Conservation (phyloP, 2,113 vertebrate species). For the Phaethon lepturus region DNA sequence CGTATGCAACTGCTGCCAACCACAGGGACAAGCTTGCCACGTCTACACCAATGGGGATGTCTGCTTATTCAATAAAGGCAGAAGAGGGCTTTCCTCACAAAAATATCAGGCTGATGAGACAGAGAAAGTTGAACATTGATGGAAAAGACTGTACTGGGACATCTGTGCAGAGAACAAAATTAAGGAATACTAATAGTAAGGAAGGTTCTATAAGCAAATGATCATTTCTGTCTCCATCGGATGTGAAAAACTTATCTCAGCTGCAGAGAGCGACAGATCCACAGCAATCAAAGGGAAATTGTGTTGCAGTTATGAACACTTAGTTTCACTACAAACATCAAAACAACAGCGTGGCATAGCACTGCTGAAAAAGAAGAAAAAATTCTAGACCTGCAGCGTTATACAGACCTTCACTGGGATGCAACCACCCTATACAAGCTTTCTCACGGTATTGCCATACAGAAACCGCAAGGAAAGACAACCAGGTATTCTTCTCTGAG, state of each 20-base stretch:
- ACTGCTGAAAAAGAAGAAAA: background rate
- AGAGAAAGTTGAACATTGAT: background rate
- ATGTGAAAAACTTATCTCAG: background rate
- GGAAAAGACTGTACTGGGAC: background rate
- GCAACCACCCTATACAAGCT: background rate
- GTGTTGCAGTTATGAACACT: background rate
- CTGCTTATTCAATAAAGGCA: background rate
- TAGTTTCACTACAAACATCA: background rate
- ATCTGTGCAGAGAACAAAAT: background rate
- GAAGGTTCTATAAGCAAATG: background rate
- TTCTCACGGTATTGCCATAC: background rate
- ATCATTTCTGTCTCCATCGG: background rate
- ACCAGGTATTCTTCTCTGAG: background rate
- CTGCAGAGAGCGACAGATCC: background rate
- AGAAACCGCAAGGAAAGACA: background rate
- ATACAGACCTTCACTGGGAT: background rate
- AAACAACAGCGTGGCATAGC: background rate
- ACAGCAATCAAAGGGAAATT: background rate
- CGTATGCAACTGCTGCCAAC: background rate
- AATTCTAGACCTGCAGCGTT: background rate
- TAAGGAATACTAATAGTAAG: background rate
- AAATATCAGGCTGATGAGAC: background rate
- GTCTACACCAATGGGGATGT: background rate
- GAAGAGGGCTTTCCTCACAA: background rate
- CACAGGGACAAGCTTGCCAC: background rate